Percentiles rank a stretch among this genome's conserved stretches.
Evolutionary conservation across 2,797 vertebrate genomes (phyloP).

Genomic region (Orientallactaga sibirica): DNA sequence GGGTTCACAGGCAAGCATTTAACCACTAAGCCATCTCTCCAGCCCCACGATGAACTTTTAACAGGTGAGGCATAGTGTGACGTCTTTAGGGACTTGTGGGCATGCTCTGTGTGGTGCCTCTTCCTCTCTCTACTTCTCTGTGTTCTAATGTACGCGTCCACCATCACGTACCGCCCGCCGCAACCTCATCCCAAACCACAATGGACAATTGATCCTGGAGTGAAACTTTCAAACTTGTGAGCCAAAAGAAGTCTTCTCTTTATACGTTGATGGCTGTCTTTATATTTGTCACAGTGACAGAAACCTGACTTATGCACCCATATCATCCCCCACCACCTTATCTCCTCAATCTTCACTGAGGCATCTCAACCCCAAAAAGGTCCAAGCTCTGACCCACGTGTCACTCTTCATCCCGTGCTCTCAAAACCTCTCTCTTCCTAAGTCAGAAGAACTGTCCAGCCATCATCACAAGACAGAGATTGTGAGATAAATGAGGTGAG

Average conservation of each 20-base stretch:
- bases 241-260: neutral
- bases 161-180: neutral
- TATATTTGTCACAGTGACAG: neutral
- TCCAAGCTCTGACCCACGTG: neutral
- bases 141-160: neutral
- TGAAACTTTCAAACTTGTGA: neutral
- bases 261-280: neutral
- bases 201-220: neutral
- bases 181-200: neutral
- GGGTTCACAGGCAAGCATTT: too few species aligned
- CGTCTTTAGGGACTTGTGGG: neutral
- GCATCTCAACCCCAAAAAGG: neutral
- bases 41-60: neutral
- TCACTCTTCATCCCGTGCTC: neutral
- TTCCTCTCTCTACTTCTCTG: neutral
- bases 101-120: neutral
- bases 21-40: too few species aligned
- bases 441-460: neutral
- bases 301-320: neutral
- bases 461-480: neutral
- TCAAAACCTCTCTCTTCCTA: neutral
- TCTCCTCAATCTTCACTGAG: neutral
- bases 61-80: neutral
- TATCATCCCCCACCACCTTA: too few species aligned
- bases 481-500: neutral